Percentiles rank a stretch among this genome's conserved stretches.
These are phyloP conservation scores for Luffia ferchaultella DNA, from an alignment of 2,888 invertebrate genomes.

Conservation along the genomic window DNA sequence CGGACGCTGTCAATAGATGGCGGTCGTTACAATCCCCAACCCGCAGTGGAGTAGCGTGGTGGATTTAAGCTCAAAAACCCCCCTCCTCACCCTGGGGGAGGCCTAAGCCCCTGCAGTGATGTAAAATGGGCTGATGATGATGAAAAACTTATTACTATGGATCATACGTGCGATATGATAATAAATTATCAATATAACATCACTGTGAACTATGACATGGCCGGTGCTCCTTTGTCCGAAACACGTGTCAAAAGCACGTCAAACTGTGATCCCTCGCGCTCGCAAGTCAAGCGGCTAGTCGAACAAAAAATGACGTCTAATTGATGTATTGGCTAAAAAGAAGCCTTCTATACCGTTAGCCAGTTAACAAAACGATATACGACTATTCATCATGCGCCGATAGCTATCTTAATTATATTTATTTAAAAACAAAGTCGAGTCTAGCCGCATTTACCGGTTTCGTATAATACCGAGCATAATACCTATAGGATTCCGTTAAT, in stretches of 20 bases:
- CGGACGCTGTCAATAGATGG: too few relatives aligned
- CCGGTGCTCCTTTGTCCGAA: slow-evolving; percentile 11
- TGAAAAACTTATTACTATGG: too few relatives aligned
- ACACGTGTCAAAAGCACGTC: slow-evolving; percentile 30
- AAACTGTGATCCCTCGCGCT: slow-evolving; percentile 21
- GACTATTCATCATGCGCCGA: slow-evolving; percentile 39
- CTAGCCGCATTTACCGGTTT: neutral
- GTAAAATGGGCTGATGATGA: too few relatives aligned
- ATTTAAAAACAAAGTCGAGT: neutral
- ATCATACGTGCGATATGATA: too few relatives aligned
- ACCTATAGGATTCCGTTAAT: too few relatives aligned
- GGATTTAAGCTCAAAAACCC: too few relatives aligned
- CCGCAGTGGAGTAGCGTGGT: too few relatives aligned
- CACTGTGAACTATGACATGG: slow-evolving; percentile 55
- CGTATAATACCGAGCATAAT: too few relatives aligned
- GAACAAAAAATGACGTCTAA: slow-evolving; percentile 47
- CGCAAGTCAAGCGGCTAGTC: slow-evolving; percentile 17
- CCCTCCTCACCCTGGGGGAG: too few relatives aligned
- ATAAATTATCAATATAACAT: too few relatives aligned
- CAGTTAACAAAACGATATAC: slow-evolving; percentile 46
- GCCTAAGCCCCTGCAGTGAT: too few relatives aligned
- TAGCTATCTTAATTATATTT: slow-evolving; percentile 30
- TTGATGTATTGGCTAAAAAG: slow-evolving; percentile 51
- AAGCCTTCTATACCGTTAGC: slow-evolving; percentile 42
- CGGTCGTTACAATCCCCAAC: too few relatives aligned